Evolutionary conservation across 2,113 vertebrate species (phyloP), one percentile per base, ranked within the genome.

Genomic region (Myxocyprinus asiaticus): DNA sequence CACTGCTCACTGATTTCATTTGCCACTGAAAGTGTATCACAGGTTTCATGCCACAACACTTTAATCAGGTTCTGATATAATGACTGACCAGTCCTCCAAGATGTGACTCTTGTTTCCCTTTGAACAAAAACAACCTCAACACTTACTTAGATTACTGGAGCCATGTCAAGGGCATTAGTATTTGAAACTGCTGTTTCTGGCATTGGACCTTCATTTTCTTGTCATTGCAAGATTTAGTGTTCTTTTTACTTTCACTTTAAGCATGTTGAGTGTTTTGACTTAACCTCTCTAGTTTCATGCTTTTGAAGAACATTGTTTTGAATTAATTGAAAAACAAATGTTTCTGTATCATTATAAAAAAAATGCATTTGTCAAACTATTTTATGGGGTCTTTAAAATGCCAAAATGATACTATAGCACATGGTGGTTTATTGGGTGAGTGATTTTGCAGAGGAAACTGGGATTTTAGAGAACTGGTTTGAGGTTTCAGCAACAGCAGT

Each of bases 51-150:
- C 45, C 79, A 76, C 33, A 10, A 14, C 33, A 33, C 50, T 67
- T 61, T 69, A 82, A 81, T 84, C 80, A 78, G 58, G 69, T 79
- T 77, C 71, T 55, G 56, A 67, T 59, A 59, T 75, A 71, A 76
- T 67, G 64, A 78, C 47, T 33, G 53, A 67, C 76, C 81, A 69
- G 65, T 22, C 15, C 63, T 65, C 67, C 4, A 51, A 59, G 48
- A 65, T 15, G 56, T 77, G 22, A 33, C 22, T 33, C 22, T 33
- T 33, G 42, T 62, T 77, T 53, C 6, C 58, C 47, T 72, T 3
- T 51, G 9, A 33, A 44, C 59, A 17, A 76, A 65, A 76, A 55
- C 59, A 66, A 63, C 56, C n/a, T 50, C 17, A 63, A 74, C 22
- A 33, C 67, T 14, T 63, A 61, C 44, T 70, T 11, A 14, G 44